A percentile compares a stretch with the other conserved stretches of the same genome.
phyloP scores from a whole-genome alignment of 2,113 vertebrate genomes.

The Enhydra lutris region DNA sequence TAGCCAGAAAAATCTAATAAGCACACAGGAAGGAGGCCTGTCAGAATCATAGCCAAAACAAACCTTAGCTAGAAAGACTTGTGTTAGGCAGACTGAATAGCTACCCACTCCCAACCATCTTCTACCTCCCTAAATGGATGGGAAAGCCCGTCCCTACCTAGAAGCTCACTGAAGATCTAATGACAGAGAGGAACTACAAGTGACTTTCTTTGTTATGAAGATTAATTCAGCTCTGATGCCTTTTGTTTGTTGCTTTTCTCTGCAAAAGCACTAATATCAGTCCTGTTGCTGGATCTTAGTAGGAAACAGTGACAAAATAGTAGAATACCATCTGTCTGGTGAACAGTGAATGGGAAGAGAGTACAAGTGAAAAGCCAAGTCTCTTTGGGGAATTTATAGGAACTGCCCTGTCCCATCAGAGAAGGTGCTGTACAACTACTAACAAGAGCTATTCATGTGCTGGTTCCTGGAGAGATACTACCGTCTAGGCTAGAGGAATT shows the following conservation, averaged over 20 bases:
- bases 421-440: not conserved
- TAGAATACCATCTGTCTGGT: not conserved
- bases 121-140: not conserved
- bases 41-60: constrained; percentile 58
- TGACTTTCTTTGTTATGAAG: not conserved
- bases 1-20: constrained; percentile 59
- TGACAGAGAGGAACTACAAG: not conserved
- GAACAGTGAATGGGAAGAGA: not conserved
- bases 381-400: not conserved
- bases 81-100: not conserved
- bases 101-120: not conserved
- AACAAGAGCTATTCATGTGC: not conserved
- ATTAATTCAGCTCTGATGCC: not conserved
- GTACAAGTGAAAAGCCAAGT: not conserved
- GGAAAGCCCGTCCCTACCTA: not conserved
- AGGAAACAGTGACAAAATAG: not conserved
- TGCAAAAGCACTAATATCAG: not conserved
- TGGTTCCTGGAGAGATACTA: not conserved
- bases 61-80: not conserved
- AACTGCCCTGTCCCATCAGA: not conserved
- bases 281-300: not conserved
- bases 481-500: not conserved
- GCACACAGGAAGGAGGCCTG: constrained; percentile 30
- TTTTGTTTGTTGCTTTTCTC: not conserved
- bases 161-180: not conserved